Conservation (phyloP, 2,797 vertebrate species). For the Bradypodion ventrale region DNA sequence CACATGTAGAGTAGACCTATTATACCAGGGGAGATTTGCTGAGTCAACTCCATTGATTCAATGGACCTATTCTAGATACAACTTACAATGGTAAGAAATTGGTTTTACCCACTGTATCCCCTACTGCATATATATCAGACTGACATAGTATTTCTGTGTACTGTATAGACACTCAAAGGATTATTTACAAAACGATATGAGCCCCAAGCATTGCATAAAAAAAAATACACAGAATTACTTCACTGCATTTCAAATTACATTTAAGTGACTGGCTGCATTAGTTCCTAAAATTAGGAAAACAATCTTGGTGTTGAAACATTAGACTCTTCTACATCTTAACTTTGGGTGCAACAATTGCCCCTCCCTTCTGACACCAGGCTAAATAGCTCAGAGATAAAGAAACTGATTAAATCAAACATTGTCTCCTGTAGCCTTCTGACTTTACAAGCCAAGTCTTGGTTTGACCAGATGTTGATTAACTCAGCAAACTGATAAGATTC, state of each 20-base stretch:
- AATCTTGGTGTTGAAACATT: conserved; percentile 31
- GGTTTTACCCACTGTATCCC: too few relatives aligned
- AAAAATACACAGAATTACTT: neutral
- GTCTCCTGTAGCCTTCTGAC: conserved; percentile 42
- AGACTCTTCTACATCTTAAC: conserved; percentile 24
- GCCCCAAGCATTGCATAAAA: neutral
- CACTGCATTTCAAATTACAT: neutral
- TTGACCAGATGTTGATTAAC: conserved; percentile 62
- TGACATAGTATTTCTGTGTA: neutral
- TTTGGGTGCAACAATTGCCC: neutral
- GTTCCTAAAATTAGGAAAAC: neutral
- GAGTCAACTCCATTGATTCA: too few relatives aligned
- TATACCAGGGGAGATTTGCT: too few relatives aligned
- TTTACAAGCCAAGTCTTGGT: conserved; percentile 49
- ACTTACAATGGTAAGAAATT: too few relatives aligned
- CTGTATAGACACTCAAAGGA: neutral
- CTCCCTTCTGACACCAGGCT: conserved; percentile 45
- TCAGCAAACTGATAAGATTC: conserved; percentile 64
- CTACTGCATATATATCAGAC: neutral
- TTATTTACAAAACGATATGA: neutral
- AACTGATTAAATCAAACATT: conserved; percentile 47
- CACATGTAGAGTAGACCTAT: neutral
- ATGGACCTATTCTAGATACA: too few relatives aligned
- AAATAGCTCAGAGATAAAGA: conserved; percentile 20
- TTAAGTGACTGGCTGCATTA: neutral